Evolutionary conservation across 2,113 vertebrate species (phyloP).

Genomic region (Aldabrachelys gigantea): DNA sequence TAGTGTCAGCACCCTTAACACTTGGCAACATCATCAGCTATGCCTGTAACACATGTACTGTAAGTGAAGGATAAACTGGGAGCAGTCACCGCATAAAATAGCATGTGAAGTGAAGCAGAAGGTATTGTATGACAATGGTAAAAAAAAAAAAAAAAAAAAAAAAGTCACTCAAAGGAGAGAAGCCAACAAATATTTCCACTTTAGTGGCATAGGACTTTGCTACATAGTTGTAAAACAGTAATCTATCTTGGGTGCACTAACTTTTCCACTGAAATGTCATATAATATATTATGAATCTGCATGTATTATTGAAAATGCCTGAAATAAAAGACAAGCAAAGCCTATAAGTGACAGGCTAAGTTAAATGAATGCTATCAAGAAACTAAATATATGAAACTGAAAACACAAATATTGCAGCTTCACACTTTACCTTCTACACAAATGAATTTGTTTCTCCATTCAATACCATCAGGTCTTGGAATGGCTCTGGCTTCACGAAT

Average conservation of each 20-base stretch:
- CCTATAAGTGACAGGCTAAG: neutral
- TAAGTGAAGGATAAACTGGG: neutral
- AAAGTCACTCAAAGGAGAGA: neutral
- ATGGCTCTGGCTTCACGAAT: constrained; percentile 90
- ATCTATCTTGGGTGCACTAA: neutral
- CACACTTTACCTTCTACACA: constrained; percentile 92
- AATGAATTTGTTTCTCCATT: constrained; percentile 95
- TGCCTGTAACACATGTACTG: neutral
- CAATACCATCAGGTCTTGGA: constrained; percentile 81
- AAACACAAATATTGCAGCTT: neutral
- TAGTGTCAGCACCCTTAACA: neutral
- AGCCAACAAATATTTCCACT: neutral
- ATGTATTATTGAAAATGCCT: neutral
- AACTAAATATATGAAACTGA: neutral
- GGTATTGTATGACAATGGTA: neutral
- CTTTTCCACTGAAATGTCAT: neutral
- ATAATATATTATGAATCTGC: neutral
- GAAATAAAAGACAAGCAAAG: neutral
- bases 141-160: neutral
- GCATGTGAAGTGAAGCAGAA: neutral
- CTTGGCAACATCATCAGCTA: neutral
- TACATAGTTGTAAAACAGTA: neutral
- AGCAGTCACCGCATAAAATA: neutral
- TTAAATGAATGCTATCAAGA: neutral
- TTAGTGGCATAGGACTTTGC: accelerated